Percentiles rank a stretch among this genome's conserved stretches.
Evolutionary conservation across 2,113 vertebrate species (phyloP).

Genomic region (Atrichornis clamosus): DNA sequence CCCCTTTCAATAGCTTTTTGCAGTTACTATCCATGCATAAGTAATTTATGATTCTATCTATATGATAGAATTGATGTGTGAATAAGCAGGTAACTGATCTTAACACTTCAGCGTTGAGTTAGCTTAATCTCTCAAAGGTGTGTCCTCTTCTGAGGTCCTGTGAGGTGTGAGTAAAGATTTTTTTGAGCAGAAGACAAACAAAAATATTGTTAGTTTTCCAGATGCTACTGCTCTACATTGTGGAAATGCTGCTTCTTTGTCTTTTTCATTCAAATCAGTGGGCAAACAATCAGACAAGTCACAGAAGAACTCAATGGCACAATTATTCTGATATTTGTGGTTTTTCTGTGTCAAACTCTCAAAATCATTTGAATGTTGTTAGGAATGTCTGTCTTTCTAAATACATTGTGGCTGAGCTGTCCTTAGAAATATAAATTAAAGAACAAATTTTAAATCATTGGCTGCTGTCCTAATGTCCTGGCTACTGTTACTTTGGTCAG

Average conservation of each 20-base stretch:
- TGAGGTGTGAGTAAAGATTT: neutral
- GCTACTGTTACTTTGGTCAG: constrained; percentile 38
- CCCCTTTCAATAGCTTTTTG: neutral
- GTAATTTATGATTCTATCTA: neutral
- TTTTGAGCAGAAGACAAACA: neutral
- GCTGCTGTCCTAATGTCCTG: constrained; percentile 33
- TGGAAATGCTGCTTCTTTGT: neutral
- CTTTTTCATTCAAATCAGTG: neutral
- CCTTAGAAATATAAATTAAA: constrained; percentile 30
- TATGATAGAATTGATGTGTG: neutral
- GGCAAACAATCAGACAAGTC: neutral
- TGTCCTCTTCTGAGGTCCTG: neutral
- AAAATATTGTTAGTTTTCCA: neutral
- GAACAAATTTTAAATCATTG: neutral
- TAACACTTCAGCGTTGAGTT: neutral
- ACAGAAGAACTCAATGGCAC: neutral
- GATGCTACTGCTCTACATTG: neutral
- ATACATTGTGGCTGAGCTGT: neutral
- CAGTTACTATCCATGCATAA: neutral
- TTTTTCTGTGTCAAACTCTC: neutral
- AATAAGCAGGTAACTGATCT: neutral
- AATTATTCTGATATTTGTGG: neutral
- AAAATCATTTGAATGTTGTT: neutral
- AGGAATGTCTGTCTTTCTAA: neutral
- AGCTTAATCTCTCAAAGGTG: neutral